Evolutionary conservation across 2,888 invertebrate genomes (phyloP), one percentile per base, ranked within the genome.

Genomic region (Carterocephalus palaemon): DNA sequence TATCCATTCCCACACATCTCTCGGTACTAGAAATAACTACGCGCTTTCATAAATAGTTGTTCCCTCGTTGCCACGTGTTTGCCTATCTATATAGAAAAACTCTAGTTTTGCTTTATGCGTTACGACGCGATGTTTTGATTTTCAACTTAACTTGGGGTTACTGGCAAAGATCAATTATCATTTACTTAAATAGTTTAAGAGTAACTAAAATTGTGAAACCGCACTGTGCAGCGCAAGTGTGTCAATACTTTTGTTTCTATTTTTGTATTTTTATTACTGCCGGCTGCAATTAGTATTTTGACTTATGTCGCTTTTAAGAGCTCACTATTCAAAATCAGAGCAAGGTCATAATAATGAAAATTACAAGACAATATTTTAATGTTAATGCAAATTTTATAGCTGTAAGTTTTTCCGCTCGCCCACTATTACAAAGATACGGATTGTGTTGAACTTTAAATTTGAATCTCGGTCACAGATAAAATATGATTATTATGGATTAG

Each of bases 401-500:
- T 34, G 22, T 34, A 22, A 36, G 36, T 23, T 45, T 40, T 45
- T 45, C 36, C 31, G 17, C 23, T 45, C 43, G 31, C 43, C 43
- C 37, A 45, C 43, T 17, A 23, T 23, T 10, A 37, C 36, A 17
- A 23, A 43, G 36, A 22, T 29, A 29, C 20, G 26, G 19, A 16
- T 16, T n/a, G 8, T 12, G 36, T 31, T 45, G 45, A 45, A 37
- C 45, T 45, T 45, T n/a, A n/a, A n/a, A n/a, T n/a, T 45, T 37
- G 45, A 45, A 45, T 45, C 23, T 45, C 45, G 45, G 37, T 24
- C 45, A 45, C 37, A 29, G 45, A 45, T 45, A 37, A 45, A 45
- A 45, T 45, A 31, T 45, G 36, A 45, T 45, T 45, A 45, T 45
- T 45, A 37, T 45, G 45, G 37, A 45, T 45, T 45, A 45, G 45